Evolutionary conservation across 2,888 invertebrate genomes (phyloP), one percentile per base, ranked within the genome.

Genomic region (Morpho achilles): DNA sequence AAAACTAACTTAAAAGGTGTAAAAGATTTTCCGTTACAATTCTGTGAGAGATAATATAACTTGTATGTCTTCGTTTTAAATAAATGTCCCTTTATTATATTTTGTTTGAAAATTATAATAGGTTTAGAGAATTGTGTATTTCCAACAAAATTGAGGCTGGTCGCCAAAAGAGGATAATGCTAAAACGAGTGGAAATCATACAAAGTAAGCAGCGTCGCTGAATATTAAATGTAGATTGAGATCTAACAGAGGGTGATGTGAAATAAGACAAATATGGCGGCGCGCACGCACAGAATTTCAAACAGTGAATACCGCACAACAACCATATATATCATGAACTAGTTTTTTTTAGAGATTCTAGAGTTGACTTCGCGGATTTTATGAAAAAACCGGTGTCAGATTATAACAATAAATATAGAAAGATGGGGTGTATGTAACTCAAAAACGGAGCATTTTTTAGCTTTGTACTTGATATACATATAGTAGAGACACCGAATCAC

Each of bases 221-320:
- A 84, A 86, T 85, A 84, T 83, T 77, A 84, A 82, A 70, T 69
- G 73, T 70, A 81, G 87, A 87, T 87, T 80, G 80, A 84, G 80
- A 87, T 87, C 87, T 84, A 80, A 82, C 82, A 72, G 73, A 71
- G 77, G 79, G 77, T 83, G 82, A 87, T 86, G 80, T 79, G 79
- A 83, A 84, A 86, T 86, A 81, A 84, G 82, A 86, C 87, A 84
- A 85, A 87, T 88, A 89, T 84, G 85, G 86, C 69, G 59, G 65
- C 68, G 74, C 69, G 72, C 87, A 79, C 78, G 86, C 77, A 72
- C 66, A 68, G 88, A 83, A 88, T 88, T 70, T 74, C 73, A 84
- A 87, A 76, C 69, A 76, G 75, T 69, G 65, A 64, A 63, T 61
- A 79, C 76, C 72, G 65, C 63, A 76, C 79, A 78, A 69, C 52